Percentiles rank a stretch among this genome's conserved stretches.
Conservation (phyloP, 2,797 vertebrate genomes). For the Poecilia picta region DNA sequence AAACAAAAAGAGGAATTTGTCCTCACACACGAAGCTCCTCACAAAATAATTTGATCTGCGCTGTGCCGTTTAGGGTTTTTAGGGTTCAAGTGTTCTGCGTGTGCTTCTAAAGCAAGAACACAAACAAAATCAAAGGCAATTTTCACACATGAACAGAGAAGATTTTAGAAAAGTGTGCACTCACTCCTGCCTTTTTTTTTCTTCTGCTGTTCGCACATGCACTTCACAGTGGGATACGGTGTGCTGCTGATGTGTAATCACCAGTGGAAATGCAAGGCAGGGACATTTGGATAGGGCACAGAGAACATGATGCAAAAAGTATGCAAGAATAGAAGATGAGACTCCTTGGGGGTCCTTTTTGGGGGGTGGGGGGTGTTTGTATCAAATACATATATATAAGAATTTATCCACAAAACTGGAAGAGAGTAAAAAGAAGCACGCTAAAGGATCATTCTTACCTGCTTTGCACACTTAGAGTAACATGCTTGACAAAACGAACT, state of each 20-base stretch:
- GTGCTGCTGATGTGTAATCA: slow-evolving; percentile 6
- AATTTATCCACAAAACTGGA: neutral
- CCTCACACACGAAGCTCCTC: neutral
- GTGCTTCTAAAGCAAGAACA: slow-evolving; percentile 25
- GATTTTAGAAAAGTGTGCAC: neutral
- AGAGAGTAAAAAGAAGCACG: neutral
- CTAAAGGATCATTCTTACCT: neutral
- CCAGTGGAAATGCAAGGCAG: slow-evolving; percentile 12
- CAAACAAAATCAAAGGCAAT: slow-evolving; percentile 2
- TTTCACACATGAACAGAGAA: slow-evolving; percentile 5
- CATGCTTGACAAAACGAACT: neutral
- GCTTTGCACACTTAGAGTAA: neutral
- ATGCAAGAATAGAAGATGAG: slow-evolving; percentile 7
- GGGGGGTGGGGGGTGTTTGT: neutral
- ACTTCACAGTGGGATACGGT: neutral
- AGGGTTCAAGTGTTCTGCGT: neutral
- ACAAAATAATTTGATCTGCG: neutral
- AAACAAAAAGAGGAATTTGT: slow-evolving; percentile 17
- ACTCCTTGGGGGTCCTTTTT: neutral
- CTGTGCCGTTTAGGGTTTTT: neutral
- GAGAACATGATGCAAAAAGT: slow-evolving; percentile 4
- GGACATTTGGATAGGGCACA: neutral
- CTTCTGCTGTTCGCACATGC: slow-evolving; percentile 9
- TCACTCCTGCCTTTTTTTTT: neutral
- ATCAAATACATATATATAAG: neutral